Base-by-base conservation (phyloP, 92 coral and sea anemone species). In the Phenganax marumi region DNA sequence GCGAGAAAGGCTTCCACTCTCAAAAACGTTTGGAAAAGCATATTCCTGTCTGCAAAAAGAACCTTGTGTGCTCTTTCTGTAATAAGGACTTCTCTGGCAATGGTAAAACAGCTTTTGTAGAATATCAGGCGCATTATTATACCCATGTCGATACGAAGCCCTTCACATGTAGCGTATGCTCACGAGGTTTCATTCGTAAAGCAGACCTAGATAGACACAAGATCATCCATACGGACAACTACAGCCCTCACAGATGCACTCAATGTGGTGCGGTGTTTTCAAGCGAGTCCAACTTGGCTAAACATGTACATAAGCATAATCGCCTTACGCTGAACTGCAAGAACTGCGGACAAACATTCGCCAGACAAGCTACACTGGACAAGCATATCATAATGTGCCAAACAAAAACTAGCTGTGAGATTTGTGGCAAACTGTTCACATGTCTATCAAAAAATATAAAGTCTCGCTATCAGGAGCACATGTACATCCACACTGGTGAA, bases 381-480 rank as follows among this genome's bases (percentile, higher is more conserved):
- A 61, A 62, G 26, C 83, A 78, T 51, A 48, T 78, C 19, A 43
- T 60, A 16, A 10, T 51, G 49, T 78, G 83, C 55, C 73, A 78
- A 23, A 48, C 33, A 16, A 10, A 78, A 78, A 50, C 66, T 7
- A 39, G 52, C 18, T 78, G 83, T 61, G 83, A 78, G 49, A 24
- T 78, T 11, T 78, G 83, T 46, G 83, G 83, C 7, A 78, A 78
- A 11, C 58, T 62, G 16, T 78, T 78, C 16, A 43, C n/a, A 8
- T 78, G 83, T 50, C 49, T 78, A 0, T 39, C 83, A 24, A 78
- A 78, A 57, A 78, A 78, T 21, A 11, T 78, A 14, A 78, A 78
- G 50, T 61, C 49, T 50, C 83, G 83, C 12, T 78, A 78, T 19
- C 83, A 78, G 51, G 83, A 78, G 18, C 83, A 78, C 73, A 78